Evolutionary conservation across 2,888 invertebrate species (phyloP).

Genomic region (Andrena marginata): DNA sequence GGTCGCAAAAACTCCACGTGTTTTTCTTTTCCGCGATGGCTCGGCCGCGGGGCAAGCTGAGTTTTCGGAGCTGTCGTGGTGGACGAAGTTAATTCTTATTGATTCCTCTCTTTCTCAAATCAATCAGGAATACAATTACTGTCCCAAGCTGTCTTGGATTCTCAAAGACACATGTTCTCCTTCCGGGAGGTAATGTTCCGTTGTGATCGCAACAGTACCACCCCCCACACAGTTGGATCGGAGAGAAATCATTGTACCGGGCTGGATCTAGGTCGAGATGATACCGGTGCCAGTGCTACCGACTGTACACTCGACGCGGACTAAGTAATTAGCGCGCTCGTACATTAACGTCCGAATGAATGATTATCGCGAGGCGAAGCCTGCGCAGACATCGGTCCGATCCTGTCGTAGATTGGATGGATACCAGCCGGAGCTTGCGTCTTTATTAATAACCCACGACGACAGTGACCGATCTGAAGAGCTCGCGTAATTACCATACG

Average conservation of each 20-base stretch:
- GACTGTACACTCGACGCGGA: slow-evolving; percentile 47
- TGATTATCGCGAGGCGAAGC: slow-evolving; percentile 74
- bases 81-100: too few relatives aligned
- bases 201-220: background rate
- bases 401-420: slow-evolving; percentile 80
- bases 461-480: slow-evolving; percentile 82
- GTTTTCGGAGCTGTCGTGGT: too few relatives aligned
- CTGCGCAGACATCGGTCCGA: slow-evolving; percentile 71
- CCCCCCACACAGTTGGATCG: background rate
- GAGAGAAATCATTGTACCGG: slow-evolving; percentile 22
- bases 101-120: too few relatives aligned
- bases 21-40: slow-evolving; percentile 35
- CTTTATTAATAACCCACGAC: slow-evolving; percentile 83
- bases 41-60: background rate
- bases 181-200: background rate
- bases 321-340: slow-evolving; percentile 78
- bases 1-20: slow-evolving; percentile 19
- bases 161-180: background rate
- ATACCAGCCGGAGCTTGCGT: slow-evolving; percentile 75
- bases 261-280: slow-evolving; percentile 22
- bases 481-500: slow-evolving; percentile 78
- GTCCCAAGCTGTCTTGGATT: background rate
- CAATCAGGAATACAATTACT: too few relatives aligned
- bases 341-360: slow-evolving; percentile 81
- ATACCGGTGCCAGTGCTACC: slow-evolving; percentile 56